Percentiles rank a stretch among this genome's conserved stretches.
Conservation (phyloP, 2,888 invertebrate species). For the Cephus pulcher region DNA sequence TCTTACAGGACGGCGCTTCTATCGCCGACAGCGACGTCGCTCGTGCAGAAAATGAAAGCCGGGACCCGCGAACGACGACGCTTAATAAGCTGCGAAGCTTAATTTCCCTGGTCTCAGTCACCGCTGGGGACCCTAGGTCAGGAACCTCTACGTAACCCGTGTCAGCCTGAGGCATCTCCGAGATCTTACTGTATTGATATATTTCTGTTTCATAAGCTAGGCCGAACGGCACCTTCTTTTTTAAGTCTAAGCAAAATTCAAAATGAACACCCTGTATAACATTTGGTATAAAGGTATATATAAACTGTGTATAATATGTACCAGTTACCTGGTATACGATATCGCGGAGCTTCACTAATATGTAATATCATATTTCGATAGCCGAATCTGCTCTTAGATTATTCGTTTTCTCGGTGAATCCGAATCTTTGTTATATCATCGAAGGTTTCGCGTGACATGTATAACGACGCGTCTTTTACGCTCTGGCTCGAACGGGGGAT, state of each 20-base stretch:
- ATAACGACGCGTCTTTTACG: not conserved
- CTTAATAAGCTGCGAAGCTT: slow-evolving; percentile 48
- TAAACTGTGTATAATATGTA: not conserved
- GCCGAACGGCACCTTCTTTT: not conserved
- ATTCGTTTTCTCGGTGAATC: not conserved
- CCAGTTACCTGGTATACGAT: not conserved
- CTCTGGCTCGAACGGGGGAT: not conserved
- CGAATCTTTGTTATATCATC: not conserved
- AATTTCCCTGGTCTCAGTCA: slow-evolving; percentile 32
- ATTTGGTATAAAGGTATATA: not conserved
- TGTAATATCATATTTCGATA: not conserved
- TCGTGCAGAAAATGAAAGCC: slow-evolving; percentile 54
- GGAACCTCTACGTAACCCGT: not conserved
- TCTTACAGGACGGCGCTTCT: slow-evolving; percentile 19
- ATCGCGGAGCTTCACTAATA: not conserved
- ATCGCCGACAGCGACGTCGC: slow-evolving; percentile 31
- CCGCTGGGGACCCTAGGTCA: not conserved
- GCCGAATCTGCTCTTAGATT: not conserved
- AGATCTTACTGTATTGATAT: not conserved
- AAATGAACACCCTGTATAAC: not conserved
- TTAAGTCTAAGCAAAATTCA: not conserved
- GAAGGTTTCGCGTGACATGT: not conserved
- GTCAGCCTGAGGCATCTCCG: not conserved
- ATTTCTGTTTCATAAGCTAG: not conserved
- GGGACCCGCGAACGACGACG: slow-evolving; percentile 29